Conservation (phyloP, 2,888 invertebrate genomes). For the Petrolisthes manimaculis region DNA sequence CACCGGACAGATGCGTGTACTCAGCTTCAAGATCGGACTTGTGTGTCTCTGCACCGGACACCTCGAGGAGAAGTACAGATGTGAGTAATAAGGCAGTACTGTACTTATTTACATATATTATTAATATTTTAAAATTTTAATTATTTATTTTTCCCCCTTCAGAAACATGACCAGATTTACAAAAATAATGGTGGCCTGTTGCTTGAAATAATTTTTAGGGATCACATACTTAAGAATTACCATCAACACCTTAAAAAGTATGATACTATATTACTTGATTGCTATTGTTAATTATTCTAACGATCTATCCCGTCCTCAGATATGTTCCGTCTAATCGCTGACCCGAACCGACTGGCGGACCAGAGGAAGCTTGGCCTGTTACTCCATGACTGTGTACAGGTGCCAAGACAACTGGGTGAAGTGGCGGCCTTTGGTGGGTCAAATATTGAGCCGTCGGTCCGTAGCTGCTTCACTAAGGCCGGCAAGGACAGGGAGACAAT, state of each 20-base stretch:
- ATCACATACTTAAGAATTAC: no score
- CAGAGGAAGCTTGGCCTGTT: constrained; percentile 93
- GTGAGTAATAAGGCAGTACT: constrained; percentile 50
- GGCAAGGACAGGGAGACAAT: constrained; percentile 82
- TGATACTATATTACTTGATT: no score
- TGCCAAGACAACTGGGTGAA: constrained; percentile 96
- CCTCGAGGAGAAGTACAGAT: constrained; percentile 95
- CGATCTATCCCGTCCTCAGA: constrained; percentile 73
- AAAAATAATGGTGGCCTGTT: no score
- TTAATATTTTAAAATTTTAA: not conserved
- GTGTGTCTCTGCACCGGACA: constrained; percentile 94
- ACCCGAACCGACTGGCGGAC: constrained; percentile 92
- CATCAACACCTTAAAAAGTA: no score
- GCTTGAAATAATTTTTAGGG: no score
- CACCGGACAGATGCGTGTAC: constrained; percentile 88
- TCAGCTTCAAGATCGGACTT: constrained; percentile 97
- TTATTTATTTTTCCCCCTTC: not conserved
- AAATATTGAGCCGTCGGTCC: constrained; percentile 97
- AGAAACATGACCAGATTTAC: no score
- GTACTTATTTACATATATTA: not conserved
- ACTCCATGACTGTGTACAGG: constrained; percentile 94
- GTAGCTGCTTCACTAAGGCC: constrained; percentile 95
- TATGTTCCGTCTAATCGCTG: constrained; percentile 94
- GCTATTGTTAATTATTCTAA: no score
- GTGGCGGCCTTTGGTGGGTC: constrained; percentile 99